phyloP scores from a whole-genome alignment of 2,888 invertebrate species.

The Drosophila prolongata region DNA sequence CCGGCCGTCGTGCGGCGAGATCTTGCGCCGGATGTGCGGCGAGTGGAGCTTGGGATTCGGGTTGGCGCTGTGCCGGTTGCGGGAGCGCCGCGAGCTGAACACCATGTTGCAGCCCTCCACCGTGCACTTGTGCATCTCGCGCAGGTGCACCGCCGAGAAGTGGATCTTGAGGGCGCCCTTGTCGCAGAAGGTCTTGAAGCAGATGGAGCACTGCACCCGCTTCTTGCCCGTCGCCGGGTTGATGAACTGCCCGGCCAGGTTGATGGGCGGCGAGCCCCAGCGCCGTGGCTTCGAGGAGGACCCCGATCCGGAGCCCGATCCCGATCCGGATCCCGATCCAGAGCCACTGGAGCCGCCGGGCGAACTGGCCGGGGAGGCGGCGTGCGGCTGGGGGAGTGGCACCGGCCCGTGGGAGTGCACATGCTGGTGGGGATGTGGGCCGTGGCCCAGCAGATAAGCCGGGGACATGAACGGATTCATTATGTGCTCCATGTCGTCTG shows the following conservation, averaged over 20 bases:
- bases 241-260: slow-evolving; percentile 94
- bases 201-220: slow-evolving; percentile 98
- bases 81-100: slow-evolving; percentile 97
- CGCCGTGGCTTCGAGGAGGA: slow-evolving; percentile 85
- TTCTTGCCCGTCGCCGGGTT: slow-evolving; percentile 98
- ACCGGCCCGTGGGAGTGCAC: slow-evolving; percentile 39
- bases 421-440: slow-evolving; percentile 49
- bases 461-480: slow-evolving; percentile 83
- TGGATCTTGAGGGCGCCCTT: slow-evolving; percentile 99
- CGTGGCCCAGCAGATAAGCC: slow-evolving; percentile 84
- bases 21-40: slow-evolving; percentile 96
- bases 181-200: slow-evolving; percentile 99
- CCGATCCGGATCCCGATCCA: slow-evolving; percentile 27
- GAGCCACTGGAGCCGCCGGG: slow-evolving; percentile 54
- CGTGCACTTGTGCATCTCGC: slow-evolving; percentile 99
- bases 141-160: slow-evolving; percentile 98
- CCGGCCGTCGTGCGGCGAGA: slow-evolving; percentile 96
- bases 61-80: slow-evolving; percentile 98
- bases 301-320: slow-evolving; percentile 13
- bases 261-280: slow-evolving; percentile 92
- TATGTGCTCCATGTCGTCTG: slow-evolving; percentile 81
- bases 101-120: slow-evolving; percentile 99
- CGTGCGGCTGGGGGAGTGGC: slow-evolving; percentile 8
- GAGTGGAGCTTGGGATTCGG: slow-evolving; percentile 99
- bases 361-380: slow-evolving; percentile 76